Conservation (phyloP, 1,140 invertebrate genomes). For the Diuraphis noxia region DNA sequence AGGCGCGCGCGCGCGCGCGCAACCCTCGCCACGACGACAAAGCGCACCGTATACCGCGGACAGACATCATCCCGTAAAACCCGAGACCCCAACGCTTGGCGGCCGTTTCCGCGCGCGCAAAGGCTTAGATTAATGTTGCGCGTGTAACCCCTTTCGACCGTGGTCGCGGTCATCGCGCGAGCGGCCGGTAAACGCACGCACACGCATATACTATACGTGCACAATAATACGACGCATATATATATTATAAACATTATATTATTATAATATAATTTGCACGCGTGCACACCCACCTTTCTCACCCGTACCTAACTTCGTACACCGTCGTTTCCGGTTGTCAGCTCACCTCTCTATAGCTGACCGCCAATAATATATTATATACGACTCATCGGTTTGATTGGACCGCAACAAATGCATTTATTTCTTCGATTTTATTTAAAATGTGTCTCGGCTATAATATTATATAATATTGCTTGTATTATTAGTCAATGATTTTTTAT, state of each 20-base stretch:
- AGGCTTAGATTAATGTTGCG: constrained; percentile 11
- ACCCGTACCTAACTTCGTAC: too few species aligned
- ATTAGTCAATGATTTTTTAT: too few species aligned
- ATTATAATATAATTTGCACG: neutral
- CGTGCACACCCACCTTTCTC: too few species aligned
- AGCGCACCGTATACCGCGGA: neutral
- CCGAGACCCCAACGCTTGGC: neutral
- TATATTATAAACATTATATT: neutral
- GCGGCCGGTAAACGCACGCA: neutral
- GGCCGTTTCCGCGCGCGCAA: neutral
- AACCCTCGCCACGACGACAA: neutral
- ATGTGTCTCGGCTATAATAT: too few species aligned
- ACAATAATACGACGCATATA: neutral
- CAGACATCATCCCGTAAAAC: neutral
- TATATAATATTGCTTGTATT: too few species aligned
- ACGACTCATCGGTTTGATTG: too few species aligned
- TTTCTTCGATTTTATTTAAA: too few species aligned
- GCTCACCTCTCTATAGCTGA: too few species aligned
- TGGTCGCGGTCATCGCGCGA: neutral
- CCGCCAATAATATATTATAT: too few species aligned
- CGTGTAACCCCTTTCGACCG: neutral
- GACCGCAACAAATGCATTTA: too few species aligned
- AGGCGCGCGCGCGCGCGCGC: neutral
- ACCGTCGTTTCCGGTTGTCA: too few species aligned
- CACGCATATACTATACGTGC: neutral